Conservation (phyloP, 2,888 invertebrate species). For the Caenorhabditis zanzibari region DNA sequence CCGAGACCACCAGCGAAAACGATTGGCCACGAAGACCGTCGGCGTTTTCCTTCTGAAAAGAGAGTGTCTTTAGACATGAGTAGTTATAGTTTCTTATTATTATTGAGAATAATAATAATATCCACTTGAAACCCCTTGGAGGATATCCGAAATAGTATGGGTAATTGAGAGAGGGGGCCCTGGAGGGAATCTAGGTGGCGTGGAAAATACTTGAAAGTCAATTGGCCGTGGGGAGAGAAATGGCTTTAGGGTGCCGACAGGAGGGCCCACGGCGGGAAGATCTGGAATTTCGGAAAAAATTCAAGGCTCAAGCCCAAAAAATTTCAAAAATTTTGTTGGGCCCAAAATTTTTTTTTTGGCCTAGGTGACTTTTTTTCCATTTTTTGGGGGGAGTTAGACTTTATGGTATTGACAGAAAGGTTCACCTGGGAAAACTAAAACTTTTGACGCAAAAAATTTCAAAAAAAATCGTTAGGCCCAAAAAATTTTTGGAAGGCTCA, state of each 20-base stretch:
- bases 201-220: conserved; percentile 91
- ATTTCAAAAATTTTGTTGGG: too few species aligned
- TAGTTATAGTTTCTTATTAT: not conserved
- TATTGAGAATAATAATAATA: conserved; percentile 81
- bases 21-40: conserved; percentile 74
- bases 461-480: too few species aligned
- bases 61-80: too few species aligned
- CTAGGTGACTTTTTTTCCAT: too few species aligned
- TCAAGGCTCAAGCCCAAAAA: too few species aligned
- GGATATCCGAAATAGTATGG: conserved; percentile 15
- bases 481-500: too few species aligned
- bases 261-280: not conserved
- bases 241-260: not conserved
- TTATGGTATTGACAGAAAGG: too few species aligned
- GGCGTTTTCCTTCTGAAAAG: conserved; percentile 69
- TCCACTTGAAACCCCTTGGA: conserved; percentile 12
- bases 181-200: not conserved
- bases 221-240: conserved; percentile 86
- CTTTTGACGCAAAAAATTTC: too few species aligned
- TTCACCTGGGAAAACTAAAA: too few species aligned
- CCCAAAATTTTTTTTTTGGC: too few species aligned
- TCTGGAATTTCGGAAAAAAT: too few species aligned
- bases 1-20: conserved; percentile 71
- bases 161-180: conserved; percentile 80
- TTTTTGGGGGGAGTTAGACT: too few species aligned